A percentile compares a stretch with the other conserved stretches of the same genome.
Conservation (phyloP, 1,140 invertebrate species). For the Apis laboriosa region DNA sequence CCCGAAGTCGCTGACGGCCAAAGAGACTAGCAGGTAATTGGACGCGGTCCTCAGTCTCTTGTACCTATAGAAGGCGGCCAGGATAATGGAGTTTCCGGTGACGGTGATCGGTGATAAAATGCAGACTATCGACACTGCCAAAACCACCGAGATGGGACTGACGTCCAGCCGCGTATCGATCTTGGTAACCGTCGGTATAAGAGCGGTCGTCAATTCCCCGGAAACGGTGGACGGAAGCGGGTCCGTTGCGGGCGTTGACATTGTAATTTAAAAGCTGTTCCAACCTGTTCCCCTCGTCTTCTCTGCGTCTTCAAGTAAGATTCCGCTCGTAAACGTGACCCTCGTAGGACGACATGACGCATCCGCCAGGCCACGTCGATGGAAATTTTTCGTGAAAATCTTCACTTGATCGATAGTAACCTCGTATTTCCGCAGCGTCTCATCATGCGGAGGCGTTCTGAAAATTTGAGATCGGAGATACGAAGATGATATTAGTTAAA, state of each 20-base stretch:
- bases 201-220: conserved; percentile 71
- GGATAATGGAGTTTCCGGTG: conserved; percentile 82
- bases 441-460: not conserved
- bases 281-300: conserved; percentile 15
- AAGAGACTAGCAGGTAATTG: conserved; percentile 87
- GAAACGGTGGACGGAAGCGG: conserved; percentile 56
- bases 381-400: not conserved
- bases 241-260: conserved; percentile 71
- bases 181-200: conserved; percentile 71
- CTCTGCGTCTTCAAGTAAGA: conserved; percentile 43
- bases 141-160: conserved; percentile 77
- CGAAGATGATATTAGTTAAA: not conserved
- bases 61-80: conserved; percentile 83
- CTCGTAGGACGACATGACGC: conserved; percentile 56
- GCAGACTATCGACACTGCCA: conserved; percentile 82
- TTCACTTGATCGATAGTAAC: not conserved
- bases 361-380: conserved; percentile 13
- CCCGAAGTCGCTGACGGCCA: conserved; percentile 88
- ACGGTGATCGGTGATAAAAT: conserved; percentile 83
- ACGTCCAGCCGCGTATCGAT: conserved; percentile 70
- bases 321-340: conserved; percentile 37
- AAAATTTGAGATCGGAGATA: not conserved
- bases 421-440: no score
- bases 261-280: conserved; percentile 56
- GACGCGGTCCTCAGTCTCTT: conserved; percentile 85